These are phyloP conservation scores for Andrena bucephala DNA, from an alignment of 2,888 invertebrate species.

Conservation along the genomic window DNA sequence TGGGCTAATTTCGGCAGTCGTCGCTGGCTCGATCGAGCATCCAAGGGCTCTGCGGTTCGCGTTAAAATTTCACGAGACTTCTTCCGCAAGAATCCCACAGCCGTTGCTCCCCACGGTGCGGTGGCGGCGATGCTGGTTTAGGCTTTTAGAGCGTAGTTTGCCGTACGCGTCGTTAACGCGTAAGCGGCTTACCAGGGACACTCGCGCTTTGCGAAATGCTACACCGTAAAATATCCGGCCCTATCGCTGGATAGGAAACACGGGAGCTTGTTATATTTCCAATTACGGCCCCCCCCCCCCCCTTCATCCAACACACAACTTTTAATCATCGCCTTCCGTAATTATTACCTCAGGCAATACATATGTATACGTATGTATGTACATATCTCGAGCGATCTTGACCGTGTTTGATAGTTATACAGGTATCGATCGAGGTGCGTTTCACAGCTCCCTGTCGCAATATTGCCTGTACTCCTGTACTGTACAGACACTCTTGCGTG, in stretches of 20 bases:
- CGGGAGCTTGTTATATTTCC: slow-evolving; percentile 11
- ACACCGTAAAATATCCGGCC: slow-evolving; percentile 5
- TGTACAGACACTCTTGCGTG: background rate
- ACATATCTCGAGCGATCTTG: slow-evolving; percentile 8
- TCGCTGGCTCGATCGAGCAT: background rate
- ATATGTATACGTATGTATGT: background rate
- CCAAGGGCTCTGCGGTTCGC: background rate
- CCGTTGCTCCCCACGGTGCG: background rate
- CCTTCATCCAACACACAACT: slow-evolving; percentile 1
- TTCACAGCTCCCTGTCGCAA: background rate
- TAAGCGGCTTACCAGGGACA: slow-evolving; percentile 51
- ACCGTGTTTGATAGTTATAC: background rate
- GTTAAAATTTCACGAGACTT: background rate
- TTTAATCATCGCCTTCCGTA: slow-evolving; percentile 24
- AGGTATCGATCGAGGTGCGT: background rate
- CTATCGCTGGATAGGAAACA: background rate
- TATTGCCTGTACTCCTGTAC: background rate
- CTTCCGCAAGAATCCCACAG: background rate
- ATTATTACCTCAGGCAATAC: slow-evolving; percentile 11
- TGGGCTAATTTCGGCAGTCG: background rate
- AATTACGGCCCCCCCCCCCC: slow-evolving; percentile 11
- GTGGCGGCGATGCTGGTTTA: background rate
- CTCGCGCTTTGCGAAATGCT: slow-evolving; percentile 5
- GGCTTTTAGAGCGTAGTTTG: slow-evolving; percentile 43
- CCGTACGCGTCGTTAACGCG: slow-evolving; percentile 31